Evolutionary conservation across 2,113 vertebrate genomes (phyloP), one percentile per base, ranked within the genome.

Genomic region (Perca flavescens): DNA sequence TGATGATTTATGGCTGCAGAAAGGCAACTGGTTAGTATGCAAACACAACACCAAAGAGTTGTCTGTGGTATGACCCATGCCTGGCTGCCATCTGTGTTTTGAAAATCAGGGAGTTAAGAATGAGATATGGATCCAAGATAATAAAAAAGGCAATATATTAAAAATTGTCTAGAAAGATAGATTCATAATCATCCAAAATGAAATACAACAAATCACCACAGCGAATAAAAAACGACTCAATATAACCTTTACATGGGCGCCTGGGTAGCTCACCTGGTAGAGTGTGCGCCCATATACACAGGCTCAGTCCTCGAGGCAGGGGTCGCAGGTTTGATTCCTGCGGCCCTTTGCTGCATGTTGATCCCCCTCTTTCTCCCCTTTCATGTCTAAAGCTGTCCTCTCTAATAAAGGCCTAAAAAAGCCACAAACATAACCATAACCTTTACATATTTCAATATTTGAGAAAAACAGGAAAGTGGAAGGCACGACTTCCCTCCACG

Each of bases 11-110:
- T 71, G 53, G 36, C 65, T 73, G 57, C 77, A 75, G 61, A n/a
- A 60, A 64, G 72, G 46, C 62, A 61, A 16, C 76, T 72, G 58
- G 21, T 88, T 86, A 62, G 64, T 69, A 73, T 81, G 80, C 77
- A 81, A 83, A 87, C 13, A 34, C 65, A 60, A 46, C 31, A 60
- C 13, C 40, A 46, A 67, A 46, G 40, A 57, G 58, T 19, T 2
- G 2, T 9, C 53, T 7, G n/a, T 25, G 9, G 25, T 67, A 28
- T 4, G 19, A 46, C 7, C 3, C 71, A 58, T 25, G 47, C 34
- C 46, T 74, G 50, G 67, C 54, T 54, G 60, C 77, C 63, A 69
- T 82, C 62, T 86, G 71, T 47, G 49, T 75, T 84, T 67, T 36
- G 9, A 61, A 56, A 79, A 49, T 56, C 9, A 28, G 22, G 21